These are phyloP conservation scores for Trypoxylon attenuatum DNA, from an alignment of 2,888 invertebrate species.

Conservation along the genomic window DNA sequence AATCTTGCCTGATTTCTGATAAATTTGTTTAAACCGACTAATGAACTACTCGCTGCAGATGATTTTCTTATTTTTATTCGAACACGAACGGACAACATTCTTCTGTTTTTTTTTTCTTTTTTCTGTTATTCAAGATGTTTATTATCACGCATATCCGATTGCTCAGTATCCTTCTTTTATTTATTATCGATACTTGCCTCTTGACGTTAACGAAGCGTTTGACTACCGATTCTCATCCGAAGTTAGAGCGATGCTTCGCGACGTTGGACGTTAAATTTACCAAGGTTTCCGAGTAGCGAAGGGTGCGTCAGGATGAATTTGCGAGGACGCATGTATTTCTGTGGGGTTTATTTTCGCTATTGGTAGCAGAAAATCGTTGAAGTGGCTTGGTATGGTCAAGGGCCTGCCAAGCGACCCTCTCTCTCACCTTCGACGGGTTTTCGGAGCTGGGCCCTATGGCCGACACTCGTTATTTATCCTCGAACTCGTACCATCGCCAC, in stretches of 20 bases:
- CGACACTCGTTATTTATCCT: slow-evolving; percentile 61
- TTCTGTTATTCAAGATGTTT: too few relatives aligned
- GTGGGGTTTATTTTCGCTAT: slow-evolving; percentile 55
- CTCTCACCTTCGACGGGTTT: slow-evolving; percentile 14
- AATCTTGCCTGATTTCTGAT: slow-evolving; percentile 52
- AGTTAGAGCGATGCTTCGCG: too few relatives aligned
- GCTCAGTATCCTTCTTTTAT: too few relatives aligned
- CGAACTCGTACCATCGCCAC: slow-evolving; percentile 53
- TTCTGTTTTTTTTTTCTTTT: too few relatives aligned
- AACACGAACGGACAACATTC: too few relatives aligned
- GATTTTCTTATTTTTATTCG: too few relatives aligned
- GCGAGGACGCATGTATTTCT: slow-evolving; percentile 38
- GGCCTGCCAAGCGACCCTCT: neutral
- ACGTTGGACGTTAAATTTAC: slow-evolving; percentile 53
- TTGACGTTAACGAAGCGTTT: too few relatives aligned
- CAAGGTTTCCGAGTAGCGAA: slow-evolving; percentile 46
- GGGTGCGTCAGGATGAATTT: slow-evolving; percentile 55
- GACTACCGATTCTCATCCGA: too few relatives aligned
- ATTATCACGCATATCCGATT: too few relatives aligned
- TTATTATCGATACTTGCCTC: too few relatives aligned
- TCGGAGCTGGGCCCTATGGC: slow-evolving; percentile 4
- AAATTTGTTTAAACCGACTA: slow-evolving; percentile 53
- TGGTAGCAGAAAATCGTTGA: slow-evolving; percentile 42
- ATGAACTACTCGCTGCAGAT: slow-evolving; percentile 48
- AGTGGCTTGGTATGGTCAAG: slow-evolving; percentile 9